A percentile compares a stretch with the other conserved stretches of the same genome.
phyloP scores from a whole-genome alignment of 1,140 invertebrate species.

The Diprion similis region DNA sequence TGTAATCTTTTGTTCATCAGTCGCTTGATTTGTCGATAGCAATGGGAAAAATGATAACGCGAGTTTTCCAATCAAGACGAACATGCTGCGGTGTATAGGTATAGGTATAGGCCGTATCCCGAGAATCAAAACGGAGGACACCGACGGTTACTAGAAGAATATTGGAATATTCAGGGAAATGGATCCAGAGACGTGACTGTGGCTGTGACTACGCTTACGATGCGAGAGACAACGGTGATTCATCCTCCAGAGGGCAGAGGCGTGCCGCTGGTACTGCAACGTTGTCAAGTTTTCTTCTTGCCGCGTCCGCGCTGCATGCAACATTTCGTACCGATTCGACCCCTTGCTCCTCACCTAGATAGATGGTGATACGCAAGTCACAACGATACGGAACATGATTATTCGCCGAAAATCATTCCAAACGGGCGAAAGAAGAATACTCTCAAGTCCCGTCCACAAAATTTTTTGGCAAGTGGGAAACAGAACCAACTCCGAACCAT shows the following conservation, averaged over 20 bases:
- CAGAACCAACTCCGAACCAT: too few species aligned
- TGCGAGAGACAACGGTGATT: not conserved
- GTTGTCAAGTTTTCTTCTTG: constrained; percentile 35
- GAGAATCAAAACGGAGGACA: too few species aligned
- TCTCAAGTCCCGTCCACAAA: too few species aligned
- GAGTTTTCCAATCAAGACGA: not conserved
- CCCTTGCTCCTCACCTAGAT: too few species aligned
- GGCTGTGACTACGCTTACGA: not conserved
- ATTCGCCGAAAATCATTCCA: too few species aligned
- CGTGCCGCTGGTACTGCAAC: constrained; percentile 16
- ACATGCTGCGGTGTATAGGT: not conserved
- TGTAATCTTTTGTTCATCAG: constrained; percentile 36
- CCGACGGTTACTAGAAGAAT: too few species aligned
- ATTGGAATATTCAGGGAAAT: not conserved
- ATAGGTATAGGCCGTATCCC: not conserved
- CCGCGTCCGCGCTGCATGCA: not conserved
- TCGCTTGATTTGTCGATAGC: not conserved
- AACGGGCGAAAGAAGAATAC: too few species aligned
- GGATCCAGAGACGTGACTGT: not conserved
- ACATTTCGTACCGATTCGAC: too few species aligned
- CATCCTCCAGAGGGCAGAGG: not conserved
- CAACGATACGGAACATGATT: too few species aligned
- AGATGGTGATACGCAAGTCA: too few species aligned
- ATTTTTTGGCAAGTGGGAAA: too few species aligned
- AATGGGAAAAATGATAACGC: not conserved